Base-by-base conservation (phyloP, 2,113 vertebrate genomes). In the Neolamprologus modestus region DNA sequence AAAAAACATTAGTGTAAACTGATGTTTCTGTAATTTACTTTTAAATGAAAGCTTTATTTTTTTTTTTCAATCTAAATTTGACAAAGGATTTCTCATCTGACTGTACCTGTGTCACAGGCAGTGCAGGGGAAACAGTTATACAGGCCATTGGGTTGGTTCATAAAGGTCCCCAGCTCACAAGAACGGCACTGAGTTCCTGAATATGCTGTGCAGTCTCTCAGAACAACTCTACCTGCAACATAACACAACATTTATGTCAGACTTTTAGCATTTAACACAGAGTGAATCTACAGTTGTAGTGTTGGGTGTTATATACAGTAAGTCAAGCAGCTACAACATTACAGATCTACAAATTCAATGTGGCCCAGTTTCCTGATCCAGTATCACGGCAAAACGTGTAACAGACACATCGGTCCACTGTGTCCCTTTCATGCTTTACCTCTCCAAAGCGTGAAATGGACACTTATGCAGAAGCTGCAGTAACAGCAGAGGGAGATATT, bases 171-270 rank as follows among this genome's bases (percentile, higher is more conserved):
- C 1, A 1, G 1, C 0, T 66, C 45, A 87, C 94, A 93, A 1
- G 1, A 5, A 4, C 1, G 3, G 9, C 92, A 94, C 3, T 1
- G 1, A 17, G 86, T 93, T 9, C 90, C 84, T 4, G 7, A 47
- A 2, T 5, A 7, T 3, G 0, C 1, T 2, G 86, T 90, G 16
- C 90, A 94, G 87, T 93, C 61, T 71, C 0, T 79, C 11, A 0
- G 2, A 2, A 95, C 92, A 16, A 90, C 8, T 8, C 1, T 28
- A 6, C 90, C 92, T 94, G 68, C 8, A 26, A 59, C 55, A 28
- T 0, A 28, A 0, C 55, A 57, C 55, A 28, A 57, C 24, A 57
- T 28, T 57, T 57, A 28, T 59, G 55, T 16, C 55, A 59, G 0
- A 59, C 55, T 16, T 59, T 59, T 0, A 59, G 3, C 55, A 59